These are phyloP conservation scores for Parelbella ahira DNA, from an alignment of 2,888 invertebrate genomes.

Conservation along the genomic window DNA sequence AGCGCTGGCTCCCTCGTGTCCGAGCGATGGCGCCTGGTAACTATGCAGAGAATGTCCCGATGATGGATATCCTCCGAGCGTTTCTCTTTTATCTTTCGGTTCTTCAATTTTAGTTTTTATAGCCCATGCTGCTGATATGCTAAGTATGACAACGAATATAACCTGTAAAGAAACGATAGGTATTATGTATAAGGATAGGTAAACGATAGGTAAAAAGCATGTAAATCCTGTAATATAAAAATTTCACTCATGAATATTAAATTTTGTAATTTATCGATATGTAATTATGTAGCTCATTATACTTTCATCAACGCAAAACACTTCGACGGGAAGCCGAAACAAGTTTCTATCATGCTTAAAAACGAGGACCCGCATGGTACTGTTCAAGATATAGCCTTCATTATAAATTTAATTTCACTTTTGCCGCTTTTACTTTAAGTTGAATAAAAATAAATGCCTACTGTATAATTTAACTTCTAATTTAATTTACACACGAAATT, in stretches of 20 bases:
- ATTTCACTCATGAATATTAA: no score
- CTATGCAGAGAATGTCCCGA: conserved; percentile 37
- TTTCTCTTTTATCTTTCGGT: conserved; percentile 66
- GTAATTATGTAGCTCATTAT: no score
- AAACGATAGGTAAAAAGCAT: no score
- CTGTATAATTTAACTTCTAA: conserved; percentile 11
- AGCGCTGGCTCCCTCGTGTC: conserved; percentile 63
- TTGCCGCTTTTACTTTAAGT: conserved; percentile 66
- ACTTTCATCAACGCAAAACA: conserved; percentile 43
- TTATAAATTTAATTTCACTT: conserved; percentile 73
- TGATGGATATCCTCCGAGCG: conserved; percentile 51
- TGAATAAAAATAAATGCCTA: conserved; percentile 34
- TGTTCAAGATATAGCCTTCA: conserved; percentile 60
- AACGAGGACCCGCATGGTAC: conserved; percentile 63
- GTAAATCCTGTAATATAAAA: no score
- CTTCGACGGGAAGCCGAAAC: conserved; percentile 41
- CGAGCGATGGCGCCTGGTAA: conserved; percentile 40
- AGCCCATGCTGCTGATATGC: conserved; percentile 60
- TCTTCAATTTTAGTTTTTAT: conserved; percentile 55
- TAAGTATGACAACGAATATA: conserved; percentile 56
- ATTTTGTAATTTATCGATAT: no score
- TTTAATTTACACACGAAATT: conserved; percentile 13
- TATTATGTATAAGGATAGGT: no score
- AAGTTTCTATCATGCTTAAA: conserved; percentile 35
- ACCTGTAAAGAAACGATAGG: conserved; percentile 53